Percentiles rank a stretch among this genome's conserved stretches.
Conservation (phyloP, 2,888 invertebrate species). For the Trichopria drosophilae region DNA sequence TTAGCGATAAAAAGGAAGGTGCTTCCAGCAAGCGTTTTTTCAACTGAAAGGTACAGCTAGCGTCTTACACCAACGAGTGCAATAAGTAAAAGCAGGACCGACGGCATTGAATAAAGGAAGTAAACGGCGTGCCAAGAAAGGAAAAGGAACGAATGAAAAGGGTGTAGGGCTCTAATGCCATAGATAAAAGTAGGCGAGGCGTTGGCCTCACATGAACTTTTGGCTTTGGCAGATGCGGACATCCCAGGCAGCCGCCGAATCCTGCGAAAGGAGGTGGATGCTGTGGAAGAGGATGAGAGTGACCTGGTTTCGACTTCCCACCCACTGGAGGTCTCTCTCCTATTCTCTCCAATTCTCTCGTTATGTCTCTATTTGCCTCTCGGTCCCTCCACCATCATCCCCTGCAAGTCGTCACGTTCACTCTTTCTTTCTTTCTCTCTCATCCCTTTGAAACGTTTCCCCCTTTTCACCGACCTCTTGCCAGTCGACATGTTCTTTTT, state of each 20-base stretch:
- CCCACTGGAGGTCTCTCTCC: not conserved
- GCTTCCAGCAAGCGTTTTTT: no score
- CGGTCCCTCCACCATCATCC: slow-evolving; percentile 24
- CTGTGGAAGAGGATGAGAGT: slow-evolving; percentile 45
- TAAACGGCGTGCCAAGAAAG: no score
- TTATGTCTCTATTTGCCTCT: slow-evolving; percentile 28
- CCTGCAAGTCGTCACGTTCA: slow-evolving; percentile 3
- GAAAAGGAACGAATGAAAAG: not conserved
- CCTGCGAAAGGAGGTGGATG: slow-evolving; percentile 47
- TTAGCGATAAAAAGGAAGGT: no score
- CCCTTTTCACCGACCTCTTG: no score
- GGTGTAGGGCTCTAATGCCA: no score
- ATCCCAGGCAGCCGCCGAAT: slow-evolving; percentile 31
- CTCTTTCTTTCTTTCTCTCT: slow-evolving; percentile 7
- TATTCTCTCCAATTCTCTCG: no score
- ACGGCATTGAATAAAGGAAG: no score
- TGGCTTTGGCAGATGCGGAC: slow-evolving; percentile 49
- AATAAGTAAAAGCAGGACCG: no score
- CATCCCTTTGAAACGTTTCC: no score
- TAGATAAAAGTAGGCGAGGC: slow-evolving; percentile 52
- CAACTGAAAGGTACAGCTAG: no score
- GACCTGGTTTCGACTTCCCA: slow-evolving; percentile 52
- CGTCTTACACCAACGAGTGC: no score
- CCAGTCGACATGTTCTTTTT: no score
- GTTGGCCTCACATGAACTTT: slow-evolving; percentile 52